Evolutionary conservation across 1,140 invertebrate genomes (phyloP).

Genomic region (Achatina immaculata): DNA sequence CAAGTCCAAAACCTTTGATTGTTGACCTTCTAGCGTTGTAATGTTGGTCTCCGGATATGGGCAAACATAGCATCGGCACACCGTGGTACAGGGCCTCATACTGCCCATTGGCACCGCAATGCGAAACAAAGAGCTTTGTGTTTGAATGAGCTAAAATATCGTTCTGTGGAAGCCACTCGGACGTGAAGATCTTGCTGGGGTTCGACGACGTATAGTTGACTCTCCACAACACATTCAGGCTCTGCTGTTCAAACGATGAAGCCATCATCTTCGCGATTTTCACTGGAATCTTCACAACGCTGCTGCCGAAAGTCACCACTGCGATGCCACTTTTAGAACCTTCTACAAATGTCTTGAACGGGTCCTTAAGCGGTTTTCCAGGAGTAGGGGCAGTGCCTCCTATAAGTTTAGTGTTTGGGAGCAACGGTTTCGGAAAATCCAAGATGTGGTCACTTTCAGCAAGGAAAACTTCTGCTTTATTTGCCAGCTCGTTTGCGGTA

Average conservation of each 20-base stretch:
- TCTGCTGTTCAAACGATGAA: slow-evolving; percentile 1
- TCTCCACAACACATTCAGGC: slow-evolving; percentile 17
- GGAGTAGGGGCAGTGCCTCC: slow-evolving; percentile 42
- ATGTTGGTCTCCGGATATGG: slow-evolving; percentile 79
- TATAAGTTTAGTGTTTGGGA: slow-evolving; percentile 50
- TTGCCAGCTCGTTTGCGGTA: slow-evolving; percentile 19
- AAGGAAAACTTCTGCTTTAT: slow-evolving; percentile 10
- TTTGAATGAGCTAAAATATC: slow-evolving; percentile 24
- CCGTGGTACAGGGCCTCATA: slow-evolving; percentile 56
- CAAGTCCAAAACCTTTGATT: slow-evolving; percentile 18
- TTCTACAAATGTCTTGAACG: slow-evolving; percentile 46
- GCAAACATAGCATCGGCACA: slow-evolving; percentile 75
- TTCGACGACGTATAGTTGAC: slow-evolving; percentile 22
- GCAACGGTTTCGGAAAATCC: slow-evolving; percentile 43
- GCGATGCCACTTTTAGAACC: slow-evolving; percentile 45
- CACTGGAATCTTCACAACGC: slow-evolving; percentile 34
- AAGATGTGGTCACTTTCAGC: slow-evolving; percentile 35
- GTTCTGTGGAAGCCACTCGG: slow-evolving; percentile 49
- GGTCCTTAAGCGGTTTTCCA: slow-evolving; percentile 23
- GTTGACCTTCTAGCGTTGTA: slow-evolving; percentile 65
- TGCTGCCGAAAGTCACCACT: slow-evolving; percentile 50
- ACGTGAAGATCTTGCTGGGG: slow-evolving; percentile 41
- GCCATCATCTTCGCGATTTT: slow-evolving; percentile 30
- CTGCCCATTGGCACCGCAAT: slow-evolving; percentile 53
- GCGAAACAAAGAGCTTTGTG: slow-evolving; percentile 46